Base-by-base conservation (phyloP, 2,888 invertebrate genomes). In the Ctena decussata region DNA sequence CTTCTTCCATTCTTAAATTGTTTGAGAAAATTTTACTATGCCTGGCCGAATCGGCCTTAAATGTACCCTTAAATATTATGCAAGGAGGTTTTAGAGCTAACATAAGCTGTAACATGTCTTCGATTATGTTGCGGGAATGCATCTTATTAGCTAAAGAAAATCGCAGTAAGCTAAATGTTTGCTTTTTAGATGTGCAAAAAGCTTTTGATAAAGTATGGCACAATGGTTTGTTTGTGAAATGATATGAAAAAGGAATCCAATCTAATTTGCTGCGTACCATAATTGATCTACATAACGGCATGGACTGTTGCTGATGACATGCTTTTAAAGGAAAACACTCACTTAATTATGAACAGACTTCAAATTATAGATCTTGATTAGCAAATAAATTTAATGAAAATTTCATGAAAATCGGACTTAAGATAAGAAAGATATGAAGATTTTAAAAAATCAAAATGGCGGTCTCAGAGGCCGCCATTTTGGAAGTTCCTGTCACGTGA, bases 231-330 rank as follows among this genome's bases (percentile, higher is more conserved):
- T 69, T 82, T 18, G 73, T 37, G 27, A 82, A 85, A 57, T 44
- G 79, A 6, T 41, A 41, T 41, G 41, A 41, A 41, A 41, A 11
- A 15, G 41, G 41, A 11, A 11, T 41, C 6, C 6, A 15, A 11
- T 15, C 41, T 11, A 15, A 15, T 41, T 41, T 41, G 15, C 41
- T 41, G 15, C 6, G 15, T 11, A 41, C 15, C 6, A 15, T 41
- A 6, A 41, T 41, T 41, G 41, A 41, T 11, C 41, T 41, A 15
- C 41, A 41, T 15, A 41, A 15, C 6, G 41, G 15, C 15, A 41
- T 41, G 41, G n/a, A 74, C 84, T 18, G 76, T 80, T 24, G 80
- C 80, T 35, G 80, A 77, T 32, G 77, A 84, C 35, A 84, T 84
- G 41, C 69, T 76, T 46, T 69, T n/a, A n/a, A n/a, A n/a, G n/a